Evolutionary conservation across 2,797 vertebrate genomes (phyloP), one percentile per base, ranked within the genome.

Genomic region (Halcyon badia): DNA sequence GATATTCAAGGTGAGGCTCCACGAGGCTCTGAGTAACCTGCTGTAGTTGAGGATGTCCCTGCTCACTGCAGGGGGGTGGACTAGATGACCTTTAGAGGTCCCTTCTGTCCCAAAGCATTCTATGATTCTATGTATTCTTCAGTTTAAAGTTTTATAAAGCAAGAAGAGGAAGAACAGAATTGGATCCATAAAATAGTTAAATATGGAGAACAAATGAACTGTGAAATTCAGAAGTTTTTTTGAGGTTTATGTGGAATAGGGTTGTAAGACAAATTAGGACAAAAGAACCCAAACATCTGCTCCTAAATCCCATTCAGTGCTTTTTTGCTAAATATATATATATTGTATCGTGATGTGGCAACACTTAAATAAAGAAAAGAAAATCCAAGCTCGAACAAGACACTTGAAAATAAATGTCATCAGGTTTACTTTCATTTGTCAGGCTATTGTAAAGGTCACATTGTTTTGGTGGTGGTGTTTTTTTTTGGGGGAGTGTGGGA

Each of bases 361-460:
- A 21, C 18, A 48, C 5, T 54, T 65, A 31, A 30, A 65, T 6
- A 22, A 4, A 6, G 28, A 77, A 15, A 17, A 56, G 9, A 19
- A 44, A 54, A 77, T 20, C 0, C 2, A 26, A 54, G 24, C 21
- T 56, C 20, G 48, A 12, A 44, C 3, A 30, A 37, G 11, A 18
- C 7, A 24, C 5, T 33, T 80, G 35, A 64, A 90, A 83, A 42
- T 30, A 58, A 25, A 7, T n/a, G 10, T 44, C 1, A 13, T 69
- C 3, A 26, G 11, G 5, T 37, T 58, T 20, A 49, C n/a, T 3
- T 44, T 65, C 5, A 2, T 48, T 5, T 56, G 4, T 51, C 8
- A 41, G n/a, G 26, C 8, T 42, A 0, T 44, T 76, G 25, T 6
- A 58, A 39, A 64, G 26, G 11, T 7, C 3, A 6, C 9, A 0